phyloP scores from a whole-genome alignment of 2,113 vertebrate genomes.

The Tauraco erythrolophus region DNA sequence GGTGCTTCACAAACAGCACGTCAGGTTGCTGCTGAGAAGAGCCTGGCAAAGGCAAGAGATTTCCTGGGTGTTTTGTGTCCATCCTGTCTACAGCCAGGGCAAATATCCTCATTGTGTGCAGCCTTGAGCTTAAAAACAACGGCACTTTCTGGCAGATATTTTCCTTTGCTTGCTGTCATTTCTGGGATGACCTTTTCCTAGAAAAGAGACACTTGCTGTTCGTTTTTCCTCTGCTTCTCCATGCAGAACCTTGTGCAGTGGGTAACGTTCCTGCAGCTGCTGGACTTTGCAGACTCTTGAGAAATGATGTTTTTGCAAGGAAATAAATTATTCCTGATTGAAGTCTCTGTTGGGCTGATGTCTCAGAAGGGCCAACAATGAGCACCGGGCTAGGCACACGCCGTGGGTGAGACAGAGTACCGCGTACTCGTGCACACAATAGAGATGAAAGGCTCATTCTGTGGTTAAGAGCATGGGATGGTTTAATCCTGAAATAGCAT shows the following conservation, averaged over 20 bases:
- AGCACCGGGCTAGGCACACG: background rate
- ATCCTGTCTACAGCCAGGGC: background rate
- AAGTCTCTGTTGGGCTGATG: background rate
- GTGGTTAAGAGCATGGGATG: background rate
- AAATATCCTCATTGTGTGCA: background rate
- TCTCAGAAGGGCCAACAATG: background rate
- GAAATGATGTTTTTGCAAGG: background rate
- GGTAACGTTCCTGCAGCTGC: background rate
- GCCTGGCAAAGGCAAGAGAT: background rate
- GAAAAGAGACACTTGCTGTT: background rate
- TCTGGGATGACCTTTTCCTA: background rate
- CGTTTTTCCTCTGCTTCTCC: background rate
- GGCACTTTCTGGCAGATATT: background rate
- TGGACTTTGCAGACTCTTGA: background rate
- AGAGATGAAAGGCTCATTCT: background rate
- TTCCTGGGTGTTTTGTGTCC: background rate
- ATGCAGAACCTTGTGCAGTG: background rate
- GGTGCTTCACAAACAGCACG: background rate
- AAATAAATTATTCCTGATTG: background rate
- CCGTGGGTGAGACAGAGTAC: background rate
- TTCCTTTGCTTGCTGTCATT: background rate
- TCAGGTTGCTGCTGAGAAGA: background rate
- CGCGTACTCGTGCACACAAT: background rate
- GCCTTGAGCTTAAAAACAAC: background rate
- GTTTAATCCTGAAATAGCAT: slow-evolving; percentile 27